Base-by-base conservation (phyloP, 2,888 invertebrate species). In the Watsonalla cultraria region DNA sequence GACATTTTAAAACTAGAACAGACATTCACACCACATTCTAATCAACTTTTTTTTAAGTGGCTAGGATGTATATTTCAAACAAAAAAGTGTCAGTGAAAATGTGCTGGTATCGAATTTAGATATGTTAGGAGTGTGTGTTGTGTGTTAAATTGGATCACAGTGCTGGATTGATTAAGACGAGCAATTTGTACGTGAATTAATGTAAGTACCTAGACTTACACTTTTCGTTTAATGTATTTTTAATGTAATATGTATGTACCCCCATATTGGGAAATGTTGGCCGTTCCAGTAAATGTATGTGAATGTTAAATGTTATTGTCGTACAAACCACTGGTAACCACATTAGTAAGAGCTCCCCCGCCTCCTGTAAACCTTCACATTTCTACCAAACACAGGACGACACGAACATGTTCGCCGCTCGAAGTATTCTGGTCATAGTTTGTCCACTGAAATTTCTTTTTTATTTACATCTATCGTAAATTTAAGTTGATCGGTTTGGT, bases 251-350 rank as follows among this genome's bases (percentile, higher is more conserved):
- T 24, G 1, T 24, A 24, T 24, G 24, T 24, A 24, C 24, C 4
- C 24, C 24, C 24, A 2, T 24, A 4, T 77, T 76, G 56, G 68
- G 54, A 13, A 13, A 53, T 0, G 8, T 42, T 9, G 11, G 5
- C 42, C 11, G 5, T 42, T 42, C 42, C 11, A 42, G 42, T 42
- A 5, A 42, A 42, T 7, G 5, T 42, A 42, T 42, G 11, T 9
- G 78, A 39, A 35, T 55, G 66, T 47, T 37, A 60, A 67, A 60
- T 75, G 70, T 78, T 76, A 73, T 74, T 76, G 75, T 74, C 67
- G 68, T 72, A 57, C 60, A 61, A 65, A 66, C 62, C 56, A 65
- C 53, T 64, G 59, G 63, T 68, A 64, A 61, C 73, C 67, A 69
- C 52, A 60, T 62, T 52, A 51, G 59, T 46, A 53, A 56, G 72